Conservation (phyloP, 2,797 vertebrate species). For the Poliocrania exsul region DNA sequence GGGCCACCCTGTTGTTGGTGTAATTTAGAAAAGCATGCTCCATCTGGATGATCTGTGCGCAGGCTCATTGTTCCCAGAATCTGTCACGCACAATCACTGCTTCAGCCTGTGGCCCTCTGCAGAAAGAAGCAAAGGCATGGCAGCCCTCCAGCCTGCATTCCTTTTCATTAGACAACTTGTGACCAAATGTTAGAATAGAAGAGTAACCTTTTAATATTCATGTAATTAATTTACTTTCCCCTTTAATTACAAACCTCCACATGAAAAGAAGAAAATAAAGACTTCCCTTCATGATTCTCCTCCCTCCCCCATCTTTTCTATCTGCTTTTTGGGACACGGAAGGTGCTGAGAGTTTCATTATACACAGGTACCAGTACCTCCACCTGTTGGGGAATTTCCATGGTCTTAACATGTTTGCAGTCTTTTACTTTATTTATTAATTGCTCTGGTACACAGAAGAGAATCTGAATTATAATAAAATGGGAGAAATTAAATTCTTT, state of each 20-base stretch:
- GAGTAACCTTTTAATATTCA: constrained; percentile 85
- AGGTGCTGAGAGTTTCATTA: constrained; percentile 35
- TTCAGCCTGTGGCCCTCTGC: constrained; percentile 79
- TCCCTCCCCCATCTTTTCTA: constrained; percentile 43
- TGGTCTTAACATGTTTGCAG: background rate
- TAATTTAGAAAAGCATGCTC: constrained; percentile 81
- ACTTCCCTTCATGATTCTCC: constrained; percentile 41
- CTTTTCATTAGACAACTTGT: constrained; percentile 84
- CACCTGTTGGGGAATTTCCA: background rate
- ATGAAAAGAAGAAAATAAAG: constrained; percentile 59
- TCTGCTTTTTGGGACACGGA: constrained; percentile 42
- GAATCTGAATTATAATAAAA: background rate
- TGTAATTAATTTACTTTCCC: constrained; percentile 80
- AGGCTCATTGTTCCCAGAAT: constrained; percentile 90
- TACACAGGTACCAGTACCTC: background rate
- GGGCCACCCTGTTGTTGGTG: constrained; percentile 79
- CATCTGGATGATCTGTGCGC: constrained; percentile 85
- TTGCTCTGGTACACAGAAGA: background rate
- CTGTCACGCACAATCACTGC: constrained; percentile 89
- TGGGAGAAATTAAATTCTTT: constrained; percentile 6
- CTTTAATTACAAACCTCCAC: constrained; percentile 74
- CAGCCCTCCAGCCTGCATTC: constrained; percentile 77
- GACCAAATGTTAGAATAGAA: constrained; percentile 82
- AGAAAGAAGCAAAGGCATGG: constrained; percentile 77
- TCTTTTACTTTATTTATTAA: background rate